phyloP scores from a whole-genome alignment of 2,797 vertebrate genomes.

The Tangara arthus region DNA sequence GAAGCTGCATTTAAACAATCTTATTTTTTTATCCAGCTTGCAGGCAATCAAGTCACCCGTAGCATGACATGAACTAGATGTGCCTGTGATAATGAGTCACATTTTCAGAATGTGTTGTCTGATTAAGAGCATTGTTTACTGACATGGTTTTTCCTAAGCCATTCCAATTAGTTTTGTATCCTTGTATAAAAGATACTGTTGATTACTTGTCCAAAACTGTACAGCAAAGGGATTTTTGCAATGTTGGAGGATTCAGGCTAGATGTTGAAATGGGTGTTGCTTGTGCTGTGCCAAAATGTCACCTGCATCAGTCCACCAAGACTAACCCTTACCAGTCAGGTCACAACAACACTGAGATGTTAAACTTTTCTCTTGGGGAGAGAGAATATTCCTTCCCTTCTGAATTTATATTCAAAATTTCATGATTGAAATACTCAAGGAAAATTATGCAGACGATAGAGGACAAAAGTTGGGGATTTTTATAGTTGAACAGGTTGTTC shows the following conservation, averaged over 20 bases:
- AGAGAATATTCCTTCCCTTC: not conserved
- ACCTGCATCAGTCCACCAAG: not conserved
- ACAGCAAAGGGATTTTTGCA: not conserved
- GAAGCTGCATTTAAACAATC: conserved; percentile 33
- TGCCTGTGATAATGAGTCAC: not conserved
- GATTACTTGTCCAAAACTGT: not conserved
- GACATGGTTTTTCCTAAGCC: not conserved
- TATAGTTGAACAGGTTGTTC: not conserved
- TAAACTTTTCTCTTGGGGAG: not conserved
- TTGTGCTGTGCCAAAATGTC: not conserved
- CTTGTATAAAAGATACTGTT: not conserved
- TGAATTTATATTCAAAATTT: not conserved
- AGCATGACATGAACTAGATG: not conserved
- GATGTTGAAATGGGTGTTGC: not conserved
- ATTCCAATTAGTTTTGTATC: not conserved
- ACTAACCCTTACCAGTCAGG: not conserved
- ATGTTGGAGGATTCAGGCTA: not conserved
- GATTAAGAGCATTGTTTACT: not conserved
- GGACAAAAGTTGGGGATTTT: not conserved
- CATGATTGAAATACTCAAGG: not conserved
- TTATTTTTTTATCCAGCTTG: not conserved
- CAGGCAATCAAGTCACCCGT: not conserved
- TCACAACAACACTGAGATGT: rapidly evolving
- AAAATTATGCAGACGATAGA: not conserved
- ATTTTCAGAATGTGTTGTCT: not conserved